These are phyloP conservation scores for Polylopha cassiicola DNA, from an alignment of 2,888 invertebrate species.

Conservation along the genomic window DNA sequence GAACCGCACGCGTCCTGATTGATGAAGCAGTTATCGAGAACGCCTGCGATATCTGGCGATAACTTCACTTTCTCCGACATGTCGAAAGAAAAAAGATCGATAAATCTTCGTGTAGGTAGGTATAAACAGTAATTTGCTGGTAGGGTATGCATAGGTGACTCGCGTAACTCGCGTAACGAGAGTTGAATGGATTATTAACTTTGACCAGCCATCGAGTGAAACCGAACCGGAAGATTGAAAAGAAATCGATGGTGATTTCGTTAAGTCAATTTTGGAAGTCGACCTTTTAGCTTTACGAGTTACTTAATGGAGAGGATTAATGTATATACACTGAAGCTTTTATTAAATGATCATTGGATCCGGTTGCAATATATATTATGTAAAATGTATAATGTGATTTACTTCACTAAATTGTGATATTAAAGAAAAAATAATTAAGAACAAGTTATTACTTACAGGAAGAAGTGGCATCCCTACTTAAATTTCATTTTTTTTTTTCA, in stretches of 20 bases:
- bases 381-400: too few species aligned
- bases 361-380: conserved; percentile 1
- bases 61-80: conserved; percentile 56
- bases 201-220: conserved; percentile 48
- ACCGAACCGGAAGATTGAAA: conserved; percentile 61
- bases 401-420: too few species aligned
- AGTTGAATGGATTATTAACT: conserved; percentile 42
- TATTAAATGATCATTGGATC: conserved; percentile 11
- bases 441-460: too few species aligned
- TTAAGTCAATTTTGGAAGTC: conserved; percentile 47
- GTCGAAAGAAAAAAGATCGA: conserved; percentile 46
- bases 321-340: conserved; percentile 1
- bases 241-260: conserved; percentile 56
- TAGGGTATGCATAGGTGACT: conserved; percentile 31
- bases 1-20: conserved; percentile 38
- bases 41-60: conserved; percentile 39
- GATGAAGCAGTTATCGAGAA: conserved; percentile 46
- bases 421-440: too few species aligned
- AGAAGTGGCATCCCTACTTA: too few species aligned
- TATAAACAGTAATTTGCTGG: conserved; percentile 49
- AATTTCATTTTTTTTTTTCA: too few species aligned
- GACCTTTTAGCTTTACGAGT: conserved; percentile 15
- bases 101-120: conserved; percentile 37
- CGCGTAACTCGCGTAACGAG: conserved; percentile 31
- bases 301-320: background rate